A percentile compares a stretch with the other conserved stretches of the same genome.
Evolutionary conservation across 30 jellyfish, hydroid and myxozoan species (phyloP).

Genomic region (Hydractinia symbiolongicarpus): DNA sequence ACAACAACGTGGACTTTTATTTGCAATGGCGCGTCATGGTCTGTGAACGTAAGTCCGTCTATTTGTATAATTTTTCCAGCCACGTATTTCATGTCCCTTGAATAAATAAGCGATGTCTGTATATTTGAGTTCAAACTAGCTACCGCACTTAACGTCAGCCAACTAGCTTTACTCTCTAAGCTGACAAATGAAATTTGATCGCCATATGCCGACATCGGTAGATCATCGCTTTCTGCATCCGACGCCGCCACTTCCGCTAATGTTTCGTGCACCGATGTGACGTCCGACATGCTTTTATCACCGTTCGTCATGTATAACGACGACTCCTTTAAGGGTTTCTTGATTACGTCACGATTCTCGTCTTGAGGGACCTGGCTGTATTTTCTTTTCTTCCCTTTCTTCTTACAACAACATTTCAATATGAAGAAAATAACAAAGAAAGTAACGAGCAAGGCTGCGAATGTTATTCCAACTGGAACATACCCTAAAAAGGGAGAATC

Average conservation of each 20-base stretch:
- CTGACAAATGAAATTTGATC: not conserved
- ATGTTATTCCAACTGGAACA: not conserved
- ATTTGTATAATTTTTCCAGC: slow-evolving; percentile 71
- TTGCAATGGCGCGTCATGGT: slow-evolving; percentile 10
- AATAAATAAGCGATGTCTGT: slow-evolving; percentile 46
- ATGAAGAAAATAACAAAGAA: not conserved
- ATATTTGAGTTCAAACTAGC: not conserved
- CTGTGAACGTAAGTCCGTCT: slow-evolving; percentile 26
- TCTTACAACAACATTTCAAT: slow-evolving; percentile 6
- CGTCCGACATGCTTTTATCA: not conserved
- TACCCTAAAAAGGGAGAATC: not conserved
- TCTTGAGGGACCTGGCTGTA: not conserved
- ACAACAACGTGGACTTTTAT: slow-evolving; percentile 50
- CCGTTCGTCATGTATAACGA: too few species aligned
- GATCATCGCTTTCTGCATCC: slow-evolving; percentile 5
- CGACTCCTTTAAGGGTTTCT: not conserved
- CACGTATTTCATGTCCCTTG: slow-evolving; percentile 42
- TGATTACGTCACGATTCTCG: not conserved
- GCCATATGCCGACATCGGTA: slow-evolving; percentile 31
- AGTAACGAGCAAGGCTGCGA: not conserved
- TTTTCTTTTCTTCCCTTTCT: not conserved
- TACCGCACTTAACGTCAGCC: not conserved
- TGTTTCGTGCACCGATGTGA: slow-evolving; percentile 1
- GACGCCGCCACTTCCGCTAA: slow-evolving; percentile 16
- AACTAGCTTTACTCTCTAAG: slow-evolving; percentile 8